Evolutionary conservation across 2,888 invertebrate genomes (phyloP).

Genomic region (Halictus quadricinctus): DNA sequence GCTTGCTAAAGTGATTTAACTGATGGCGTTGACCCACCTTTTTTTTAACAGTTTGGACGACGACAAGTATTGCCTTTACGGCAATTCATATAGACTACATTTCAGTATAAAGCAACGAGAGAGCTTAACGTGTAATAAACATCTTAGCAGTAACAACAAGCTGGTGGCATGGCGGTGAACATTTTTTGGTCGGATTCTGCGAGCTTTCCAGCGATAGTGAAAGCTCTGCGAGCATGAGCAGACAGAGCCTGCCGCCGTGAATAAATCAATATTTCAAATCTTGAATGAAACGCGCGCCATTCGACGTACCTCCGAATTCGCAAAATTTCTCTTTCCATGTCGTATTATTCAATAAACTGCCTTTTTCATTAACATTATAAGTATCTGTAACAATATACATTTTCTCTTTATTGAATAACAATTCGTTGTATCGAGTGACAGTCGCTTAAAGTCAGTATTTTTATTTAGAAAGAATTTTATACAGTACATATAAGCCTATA

Average conservation of each 20-base stretch:
- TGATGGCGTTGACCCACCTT: constrained; percentile 69
- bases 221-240: constrained; percentile 69
- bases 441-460: not conserved
- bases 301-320: not conserved
- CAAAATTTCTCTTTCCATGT: not conserved
- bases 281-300: constrained; percentile 25
- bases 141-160: constrained; percentile 75
- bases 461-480: constrained; percentile 23
- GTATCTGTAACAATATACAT: not conserved
- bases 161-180: constrained; percentile 74
- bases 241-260: constrained; percentile 38
- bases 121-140: constrained; percentile 76
- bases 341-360: not conserved
- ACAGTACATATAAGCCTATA: not conserved
- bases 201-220: constrained; percentile 54
- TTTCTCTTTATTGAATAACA: not conserved
- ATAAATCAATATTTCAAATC: constrained; percentile 71
- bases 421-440: not conserved
- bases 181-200: constrained; percentile 66
- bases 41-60: constrained; percentile 69
- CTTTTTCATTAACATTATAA: not conserved
- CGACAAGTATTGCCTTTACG: constrained; percentile 75
- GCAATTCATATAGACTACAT: constrained; percentile 79
- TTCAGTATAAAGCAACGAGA: constrained; percentile 75
- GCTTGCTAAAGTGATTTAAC: not conserved